Percentiles rank a stretch among this genome's conserved stretches.
Evolutionary conservation across 1,140 invertebrate species (phyloP).

Genomic region (Temnothorax curvispinosus): DNA sequence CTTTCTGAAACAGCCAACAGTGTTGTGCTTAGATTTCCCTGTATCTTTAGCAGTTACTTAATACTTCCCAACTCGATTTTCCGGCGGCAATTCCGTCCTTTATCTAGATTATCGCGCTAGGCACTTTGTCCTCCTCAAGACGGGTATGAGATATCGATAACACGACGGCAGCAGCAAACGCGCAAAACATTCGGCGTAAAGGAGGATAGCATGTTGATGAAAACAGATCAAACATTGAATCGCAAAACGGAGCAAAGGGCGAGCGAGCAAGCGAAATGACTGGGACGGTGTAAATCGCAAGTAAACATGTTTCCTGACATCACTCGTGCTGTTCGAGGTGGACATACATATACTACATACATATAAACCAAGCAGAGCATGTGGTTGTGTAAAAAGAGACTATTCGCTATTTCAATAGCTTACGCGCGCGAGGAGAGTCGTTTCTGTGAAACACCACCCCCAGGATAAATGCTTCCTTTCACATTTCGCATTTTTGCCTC

Average conservation of each 20-base stretch:
- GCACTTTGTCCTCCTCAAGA: neutral
- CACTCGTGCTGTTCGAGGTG: neutral
- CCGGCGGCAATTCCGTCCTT: neutral
- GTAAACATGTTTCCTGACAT: slow-evolving; percentile 41
- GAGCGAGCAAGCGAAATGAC: neutral
- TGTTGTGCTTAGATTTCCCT: neutral
- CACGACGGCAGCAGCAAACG: neutral
- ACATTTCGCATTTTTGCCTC: slow-evolving; percentile 24
- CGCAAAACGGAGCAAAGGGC: neutral
- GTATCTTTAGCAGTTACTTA: neutral
- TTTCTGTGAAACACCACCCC: slow-evolving; percentile 12
- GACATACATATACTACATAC: neutral
- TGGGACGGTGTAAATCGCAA: slow-evolving; percentile 20
- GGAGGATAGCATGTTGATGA: slow-evolving; percentile 23
- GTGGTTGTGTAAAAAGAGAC: neutral
- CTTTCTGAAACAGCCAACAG: neutral
- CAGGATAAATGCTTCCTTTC: slow-evolving; percentile 10
- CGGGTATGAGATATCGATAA: slow-evolving; percentile 4
- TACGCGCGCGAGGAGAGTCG: neutral
- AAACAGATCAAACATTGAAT: slow-evolving; percentile 43
- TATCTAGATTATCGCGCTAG: neutral
- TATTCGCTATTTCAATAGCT: slow-evolving; percentile 31
- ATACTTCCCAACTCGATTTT: neutral
- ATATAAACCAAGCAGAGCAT: neutral
- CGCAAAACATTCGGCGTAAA: slow-evolving; percentile 21